A percentile compares a stretch with the other conserved stretches of the same genome.
These are phyloP conservation scores for Paratilapia polleni DNA, from an alignment of 2,113 vertebrate species.

Conservation along the genomic window DNA sequence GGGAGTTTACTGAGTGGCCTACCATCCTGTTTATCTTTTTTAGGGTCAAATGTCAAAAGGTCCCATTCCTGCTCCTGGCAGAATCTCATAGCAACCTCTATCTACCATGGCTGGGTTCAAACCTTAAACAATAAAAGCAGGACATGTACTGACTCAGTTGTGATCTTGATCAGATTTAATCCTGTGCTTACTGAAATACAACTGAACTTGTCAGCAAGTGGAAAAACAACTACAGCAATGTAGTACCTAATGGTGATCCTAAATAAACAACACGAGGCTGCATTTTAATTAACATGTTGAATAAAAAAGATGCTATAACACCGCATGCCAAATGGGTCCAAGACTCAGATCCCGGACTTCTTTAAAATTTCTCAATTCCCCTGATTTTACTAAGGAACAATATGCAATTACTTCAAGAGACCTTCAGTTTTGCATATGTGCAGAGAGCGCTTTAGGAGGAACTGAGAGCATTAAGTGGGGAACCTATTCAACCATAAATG, in stretches of 20 bases:
- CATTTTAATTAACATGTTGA: conserved; percentile 22
- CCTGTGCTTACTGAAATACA: background rate
- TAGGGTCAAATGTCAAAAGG: conserved; percentile 67
- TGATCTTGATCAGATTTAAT: background rate
- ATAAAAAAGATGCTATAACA: background rate
- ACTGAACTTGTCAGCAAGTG: background rate
- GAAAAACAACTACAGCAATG: rapidly evolving
- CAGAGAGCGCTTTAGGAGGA: conserved; percentile 5
- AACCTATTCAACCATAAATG: conserved; percentile 13
- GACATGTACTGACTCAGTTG: background rate
- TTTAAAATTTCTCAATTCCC: conserved; percentile 27
- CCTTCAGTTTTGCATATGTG: conserved; percentile 66
- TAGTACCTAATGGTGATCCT: background rate
- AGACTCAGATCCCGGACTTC: background rate
- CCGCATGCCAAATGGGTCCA: background rate
- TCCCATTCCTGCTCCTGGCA: conserved; percentile 73
- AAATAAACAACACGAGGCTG: background rate
- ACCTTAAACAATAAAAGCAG: background rate
- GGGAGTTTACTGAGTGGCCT: conserved; percentile 43
- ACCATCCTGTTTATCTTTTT: conserved; percentile 61
- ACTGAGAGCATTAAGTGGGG: conserved; percentile 3
- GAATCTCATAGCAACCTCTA: conserved; percentile 42
- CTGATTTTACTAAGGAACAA: conserved; percentile 24
- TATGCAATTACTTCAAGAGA: conserved; percentile 59
- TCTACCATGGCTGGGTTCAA: conserved; percentile 15